A percentile compares a stretch with the other conserved stretches of the same genome.
Conservation (phyloP, 2,113 vertebrate species). For the Varanus salvator region DNA sequence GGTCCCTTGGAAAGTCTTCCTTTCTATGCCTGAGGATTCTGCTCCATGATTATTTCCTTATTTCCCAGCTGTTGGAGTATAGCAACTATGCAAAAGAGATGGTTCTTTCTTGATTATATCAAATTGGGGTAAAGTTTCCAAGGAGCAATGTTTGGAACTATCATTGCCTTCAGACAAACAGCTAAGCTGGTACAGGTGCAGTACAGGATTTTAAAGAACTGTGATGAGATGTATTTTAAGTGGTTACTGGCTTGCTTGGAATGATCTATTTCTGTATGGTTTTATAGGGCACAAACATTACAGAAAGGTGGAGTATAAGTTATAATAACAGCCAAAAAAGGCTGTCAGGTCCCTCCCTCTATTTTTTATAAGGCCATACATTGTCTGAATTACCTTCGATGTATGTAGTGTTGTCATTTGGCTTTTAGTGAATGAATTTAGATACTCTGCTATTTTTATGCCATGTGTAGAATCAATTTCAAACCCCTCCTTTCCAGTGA, state of each 20-base stretch:
- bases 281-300: background rate
- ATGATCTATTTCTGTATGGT: background rate
- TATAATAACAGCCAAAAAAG: background rate
- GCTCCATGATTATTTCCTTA: too few species aligned
- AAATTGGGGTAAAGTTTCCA: too few species aligned
- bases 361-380: background rate
- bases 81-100: too few species aligned
- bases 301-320: background rate
- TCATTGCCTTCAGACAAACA: too few species aligned
- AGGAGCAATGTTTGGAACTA: too few species aligned
- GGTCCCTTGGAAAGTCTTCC: too few species aligned
- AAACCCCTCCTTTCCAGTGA: constrained; percentile 27
- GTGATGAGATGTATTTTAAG: too few species aligned
- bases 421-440: constrained; percentile 45
- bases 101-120: too few species aligned
- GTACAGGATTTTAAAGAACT: too few species aligned
- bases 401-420: background rate
- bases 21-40: too few species aligned
- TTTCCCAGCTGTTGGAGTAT: too few species aligned
- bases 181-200: too few species aligned
- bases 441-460: constrained; percentile 25
- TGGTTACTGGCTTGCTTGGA: background rate
- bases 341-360: background rate
- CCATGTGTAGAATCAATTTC: constrained; percentile 58
- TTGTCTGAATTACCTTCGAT: background rate